Evolutionary conservation across 2,888 invertebrate genomes (phyloP).

Genomic region (Tipula vernalis): DNA sequence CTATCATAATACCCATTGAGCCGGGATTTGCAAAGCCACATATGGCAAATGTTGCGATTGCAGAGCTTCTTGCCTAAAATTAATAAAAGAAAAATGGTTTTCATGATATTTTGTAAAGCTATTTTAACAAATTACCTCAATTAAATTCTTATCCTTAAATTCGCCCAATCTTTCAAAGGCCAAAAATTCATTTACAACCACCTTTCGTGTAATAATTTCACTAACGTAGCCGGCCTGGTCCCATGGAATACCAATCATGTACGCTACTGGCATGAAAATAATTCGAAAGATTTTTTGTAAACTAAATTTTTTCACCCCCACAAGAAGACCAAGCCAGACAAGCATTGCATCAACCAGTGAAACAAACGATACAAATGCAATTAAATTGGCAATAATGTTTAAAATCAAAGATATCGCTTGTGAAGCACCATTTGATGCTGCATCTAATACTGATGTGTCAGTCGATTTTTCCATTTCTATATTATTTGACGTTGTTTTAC

Average conservation of each 20-base stretch:
- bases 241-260: slow-evolving; percentile 59
- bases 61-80: slow-evolving; percentile 54
- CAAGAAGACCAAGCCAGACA: slow-evolving; percentile 65
- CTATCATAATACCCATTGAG: slow-evolving; percentile 75
- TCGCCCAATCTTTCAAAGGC: slow-evolving; percentile 68
- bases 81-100: background rate
- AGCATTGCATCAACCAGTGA: slow-evolving; percentile 72
- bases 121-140: background rate
- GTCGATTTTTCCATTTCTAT: slow-evolving; percentile 56
- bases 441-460: slow-evolving; percentile 76
- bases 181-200: slow-evolving; percentile 84
- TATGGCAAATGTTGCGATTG: slow-evolving; percentile 80
- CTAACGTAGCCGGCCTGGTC: slow-evolving; percentile 60
- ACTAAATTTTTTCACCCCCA: slow-evolving; percentile 50
- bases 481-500: slow-evolving; percentile 61
- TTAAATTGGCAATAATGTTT: slow-evolving; percentile 81
- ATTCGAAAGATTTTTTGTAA: slow-evolving; percentile 73
- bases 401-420: slow-evolving; percentile 68
- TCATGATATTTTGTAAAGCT: no score
- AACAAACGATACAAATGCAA: slow-evolving; percentile 82
- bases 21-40: slow-evolving; percentile 88
- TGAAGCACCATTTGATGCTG: slow-evolving; percentile 79
- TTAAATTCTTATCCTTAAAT: slow-evolving; percentile 36
- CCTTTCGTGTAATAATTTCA: slow-evolving; percentile 76
- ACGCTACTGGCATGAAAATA: slow-evolving; percentile 81